Evolutionary conservation across 2,113 vertebrate species (phyloP).

Genomic region (Pygoscelis adeliae): DNA sequence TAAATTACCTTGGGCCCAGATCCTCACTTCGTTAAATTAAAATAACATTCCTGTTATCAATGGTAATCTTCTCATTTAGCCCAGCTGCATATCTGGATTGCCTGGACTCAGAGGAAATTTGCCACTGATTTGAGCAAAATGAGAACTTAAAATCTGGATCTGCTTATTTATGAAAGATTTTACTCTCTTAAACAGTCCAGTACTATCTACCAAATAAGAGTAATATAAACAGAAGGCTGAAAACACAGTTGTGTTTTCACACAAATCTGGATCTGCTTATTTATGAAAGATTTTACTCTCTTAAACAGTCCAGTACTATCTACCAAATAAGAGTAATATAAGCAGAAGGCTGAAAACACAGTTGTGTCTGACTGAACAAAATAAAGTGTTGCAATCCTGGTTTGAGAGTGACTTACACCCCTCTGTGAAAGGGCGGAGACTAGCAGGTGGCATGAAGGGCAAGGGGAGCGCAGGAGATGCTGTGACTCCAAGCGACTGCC

Average conservation of each 20-base stretch:
- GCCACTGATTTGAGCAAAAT: neutral
- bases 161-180: neutral
- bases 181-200: neutral
- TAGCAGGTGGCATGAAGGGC: neutral
- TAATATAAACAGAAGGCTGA: neutral
- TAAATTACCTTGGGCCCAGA: neutral
- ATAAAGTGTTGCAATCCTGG: neutral
- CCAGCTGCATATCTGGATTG: neutral
- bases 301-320: neutral
- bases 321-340: neutral
- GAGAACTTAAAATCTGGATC: neutral
- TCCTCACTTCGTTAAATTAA: neutral
- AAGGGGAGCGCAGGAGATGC: neutral
- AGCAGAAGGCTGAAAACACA: neutral
- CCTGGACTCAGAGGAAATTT: neutral
- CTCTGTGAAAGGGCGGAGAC: fast-evolving
- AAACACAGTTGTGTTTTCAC: neutral
- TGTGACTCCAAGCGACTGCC: neutral
- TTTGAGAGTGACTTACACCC: neutral
- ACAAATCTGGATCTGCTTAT: neutral
- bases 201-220: neutral
- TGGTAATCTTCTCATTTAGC: neutral
- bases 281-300: neutral
- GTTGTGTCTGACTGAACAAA: neutral
- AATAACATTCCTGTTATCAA: neutral